Evolutionary conservation across 2,888 invertebrate genomes (phyloP).

Genomic region (Corbicula japonica): DNA sequence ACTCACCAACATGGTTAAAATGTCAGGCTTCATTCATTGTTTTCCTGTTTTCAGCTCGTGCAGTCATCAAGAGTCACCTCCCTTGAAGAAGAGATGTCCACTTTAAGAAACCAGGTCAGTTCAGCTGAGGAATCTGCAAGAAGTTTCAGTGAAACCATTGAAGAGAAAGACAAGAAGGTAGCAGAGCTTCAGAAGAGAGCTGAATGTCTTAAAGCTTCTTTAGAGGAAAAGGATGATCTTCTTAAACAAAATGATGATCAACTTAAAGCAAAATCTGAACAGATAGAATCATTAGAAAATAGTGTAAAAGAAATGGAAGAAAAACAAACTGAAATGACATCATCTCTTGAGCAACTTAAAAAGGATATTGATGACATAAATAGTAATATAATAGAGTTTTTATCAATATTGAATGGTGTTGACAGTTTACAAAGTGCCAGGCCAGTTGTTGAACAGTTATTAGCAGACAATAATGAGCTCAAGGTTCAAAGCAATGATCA

Average conservation of each 20-base stretch:
- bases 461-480: slow-evolving; percentile 1
- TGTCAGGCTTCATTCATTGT: slow-evolving; percentile 36
- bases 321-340: slow-evolving; percentile 19
- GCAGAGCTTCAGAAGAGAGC: slow-evolving; percentile 14
- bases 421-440: slow-evolving; percentile 15
- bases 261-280: background rate
- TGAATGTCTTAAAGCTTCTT: slow-evolving; percentile 12
- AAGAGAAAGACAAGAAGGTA: slow-evolving; percentile 9
- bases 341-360: slow-evolving; percentile 29
- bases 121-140: background rate
- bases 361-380: slow-evolving; percentile 57
- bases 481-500: slow-evolving; percentile 6
- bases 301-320: slow-evolving; percentile 18
- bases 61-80: slow-evolving; percentile 8
- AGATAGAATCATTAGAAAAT: slow-evolving; percentile 13
- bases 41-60: slow-evolving; percentile 39
- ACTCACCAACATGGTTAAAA: slow-evolving; percentile 14
- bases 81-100: slow-evolving; percentile 21
- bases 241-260: background rate
- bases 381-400: slow-evolving; percentile 22
- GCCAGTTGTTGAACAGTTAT: background rate
- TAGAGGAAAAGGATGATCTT: slow-evolving; percentile 11
- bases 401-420: slow-evolving; percentile 1
- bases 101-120: slow-evolving; percentile 5
- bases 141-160: background rate